Percentiles rank a stretch among this genome's conserved stretches.
Conservation (phyloP, 1,140 invertebrate species). For the Kradibia gibbosae region DNA sequence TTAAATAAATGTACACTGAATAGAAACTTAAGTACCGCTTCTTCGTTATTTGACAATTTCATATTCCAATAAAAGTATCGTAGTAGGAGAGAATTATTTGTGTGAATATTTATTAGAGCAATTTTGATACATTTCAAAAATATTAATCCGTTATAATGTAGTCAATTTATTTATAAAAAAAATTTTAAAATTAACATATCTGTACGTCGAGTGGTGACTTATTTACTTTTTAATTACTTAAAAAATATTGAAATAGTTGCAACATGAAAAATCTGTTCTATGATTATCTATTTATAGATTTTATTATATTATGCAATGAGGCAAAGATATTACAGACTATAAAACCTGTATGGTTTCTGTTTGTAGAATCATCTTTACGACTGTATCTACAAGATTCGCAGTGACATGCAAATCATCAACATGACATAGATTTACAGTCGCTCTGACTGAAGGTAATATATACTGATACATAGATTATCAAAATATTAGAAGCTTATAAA, state of each 20-base stretch:
- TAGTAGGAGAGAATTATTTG: background rate
- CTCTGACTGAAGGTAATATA: slow-evolving; percentile 25
- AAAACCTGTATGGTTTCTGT: background rate
- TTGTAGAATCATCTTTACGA: slow-evolving; percentile 37
- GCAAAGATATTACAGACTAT: slow-evolving; percentile 1
- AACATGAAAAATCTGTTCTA: slow-evolving; percentile 8
- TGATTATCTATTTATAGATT: slow-evolving; percentile 24
- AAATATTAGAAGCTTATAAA: slow-evolving; percentile 21
- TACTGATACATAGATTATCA: slow-evolving; percentile 27
- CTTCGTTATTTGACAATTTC: slow-evolving; percentile 32
- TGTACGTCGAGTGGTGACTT: too few relatives aligned
- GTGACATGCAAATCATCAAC: slow-evolving; percentile 36
- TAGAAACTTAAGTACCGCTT: background rate
- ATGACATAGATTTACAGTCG: slow-evolving; percentile 42
- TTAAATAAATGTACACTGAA: slow-evolving; percentile 17
- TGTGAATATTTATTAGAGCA: background rate
- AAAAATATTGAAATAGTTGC: too few relatives aligned
- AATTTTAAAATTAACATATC: too few relatives aligned
- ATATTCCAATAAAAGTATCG: background rate
- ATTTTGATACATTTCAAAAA: too few relatives aligned
- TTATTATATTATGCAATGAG: slow-evolving; percentile 21
- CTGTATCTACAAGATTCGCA: slow-evolving; percentile 27
- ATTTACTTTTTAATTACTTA: too few relatives aligned
- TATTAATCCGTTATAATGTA: too few relatives aligned
- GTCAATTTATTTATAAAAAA: too few relatives aligned